Percentiles rank a stretch among this genome's conserved stretches.
Conservation (phyloP, 2,888 invertebrate species). For the Andrena chrysosceles region DNA sequence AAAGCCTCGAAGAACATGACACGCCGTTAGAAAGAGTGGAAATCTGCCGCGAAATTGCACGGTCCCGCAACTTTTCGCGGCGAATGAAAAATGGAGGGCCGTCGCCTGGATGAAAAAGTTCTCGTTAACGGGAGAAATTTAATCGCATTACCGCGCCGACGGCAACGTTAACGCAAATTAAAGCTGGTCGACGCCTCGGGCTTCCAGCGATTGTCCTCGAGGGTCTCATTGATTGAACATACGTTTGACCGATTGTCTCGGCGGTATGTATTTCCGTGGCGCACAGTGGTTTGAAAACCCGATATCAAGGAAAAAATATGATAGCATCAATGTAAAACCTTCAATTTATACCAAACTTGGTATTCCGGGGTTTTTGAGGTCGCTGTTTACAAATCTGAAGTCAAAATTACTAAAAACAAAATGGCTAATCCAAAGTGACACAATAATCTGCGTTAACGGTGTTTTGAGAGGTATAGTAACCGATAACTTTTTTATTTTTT, state of each 20-base stretch:
- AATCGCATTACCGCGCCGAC: conserved; percentile 37
- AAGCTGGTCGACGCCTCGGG: neutral
- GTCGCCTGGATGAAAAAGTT: conserved; percentile 20
- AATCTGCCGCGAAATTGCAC: conserved; percentile 52
- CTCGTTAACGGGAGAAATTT: conserved; percentile 57
- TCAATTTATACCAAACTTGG: no score
- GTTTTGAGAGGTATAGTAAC: no score
- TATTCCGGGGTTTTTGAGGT: no score
- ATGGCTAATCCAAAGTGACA: no score
- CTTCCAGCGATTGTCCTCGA: conserved; percentile 10
- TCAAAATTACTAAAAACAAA: no score
- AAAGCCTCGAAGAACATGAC: conserved; percentile 46
- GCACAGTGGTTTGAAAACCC: no score
- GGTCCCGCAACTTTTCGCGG: conserved; percentile 45
- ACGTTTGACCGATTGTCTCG: conserved; percentile 13
- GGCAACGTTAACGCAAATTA: conserved; percentile 14
- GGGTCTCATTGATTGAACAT: conserved; percentile 34
- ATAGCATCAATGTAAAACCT: no score
- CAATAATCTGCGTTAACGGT: no score
- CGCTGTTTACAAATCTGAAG: no score
- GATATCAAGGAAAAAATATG: no score
- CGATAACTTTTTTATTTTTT: no score
- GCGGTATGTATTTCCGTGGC: conserved; percentile 18
- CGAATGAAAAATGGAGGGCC: conserved; percentile 36
- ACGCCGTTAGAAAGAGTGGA: conserved; percentile 35